These are phyloP conservation scores for Perca schrenkii DNA, from an alignment of 2,113 vertebrate species.

Conservation along the genomic window DNA sequence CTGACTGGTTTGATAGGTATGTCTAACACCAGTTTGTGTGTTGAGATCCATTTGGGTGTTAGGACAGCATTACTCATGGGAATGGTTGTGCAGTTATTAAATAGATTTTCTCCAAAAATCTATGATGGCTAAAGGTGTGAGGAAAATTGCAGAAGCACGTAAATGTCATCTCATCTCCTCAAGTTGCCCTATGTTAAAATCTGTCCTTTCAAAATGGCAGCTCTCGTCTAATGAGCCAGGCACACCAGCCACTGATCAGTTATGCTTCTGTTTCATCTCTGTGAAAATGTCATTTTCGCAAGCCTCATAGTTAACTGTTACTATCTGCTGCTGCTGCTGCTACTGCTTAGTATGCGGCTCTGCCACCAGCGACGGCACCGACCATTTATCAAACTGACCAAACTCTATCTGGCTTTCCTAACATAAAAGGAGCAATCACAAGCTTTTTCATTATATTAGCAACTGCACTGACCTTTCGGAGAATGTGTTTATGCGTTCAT, in stretches of 20 bases:
- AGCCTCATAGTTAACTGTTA: slow-evolving; percentile 22
- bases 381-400: slow-evolving; percentile 68
- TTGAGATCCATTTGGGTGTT: slow-evolving; percentile 6
- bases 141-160: slow-evolving; percentile 7
- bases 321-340: slow-evolving; percentile 34
- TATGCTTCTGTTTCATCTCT: slow-evolving; percentile 53
- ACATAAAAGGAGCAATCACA: slow-evolving; percentile 49
- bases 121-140: slow-evolving; percentile 42
- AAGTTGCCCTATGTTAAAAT: slow-evolving; percentile 47
- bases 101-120: slow-evolving; percentile 2
- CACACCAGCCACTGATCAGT: slow-evolving; percentile 19
- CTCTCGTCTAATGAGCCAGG: slow-evolving; percentile 52
- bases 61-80: neutral
- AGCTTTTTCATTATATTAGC: slow-evolving; percentile 49
- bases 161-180: slow-evolving; percentile 44
- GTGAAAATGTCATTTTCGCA: slow-evolving; percentile 62
- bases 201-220: slow-evolving; percentile 72
- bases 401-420: slow-evolving; percentile 44
- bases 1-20: slow-evolving; percentile 40
- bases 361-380: neutral
- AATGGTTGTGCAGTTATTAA: neutral
- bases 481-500: slow-evolving; percentile 42
- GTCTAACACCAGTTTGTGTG: slow-evolving; percentile 13
- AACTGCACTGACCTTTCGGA: slow-evolving; percentile 49
- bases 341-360: slow-evolving; percentile 63